Conservation (phyloP, 1,140 invertebrate genomes). For the Aleiodes sp. region DNA sequence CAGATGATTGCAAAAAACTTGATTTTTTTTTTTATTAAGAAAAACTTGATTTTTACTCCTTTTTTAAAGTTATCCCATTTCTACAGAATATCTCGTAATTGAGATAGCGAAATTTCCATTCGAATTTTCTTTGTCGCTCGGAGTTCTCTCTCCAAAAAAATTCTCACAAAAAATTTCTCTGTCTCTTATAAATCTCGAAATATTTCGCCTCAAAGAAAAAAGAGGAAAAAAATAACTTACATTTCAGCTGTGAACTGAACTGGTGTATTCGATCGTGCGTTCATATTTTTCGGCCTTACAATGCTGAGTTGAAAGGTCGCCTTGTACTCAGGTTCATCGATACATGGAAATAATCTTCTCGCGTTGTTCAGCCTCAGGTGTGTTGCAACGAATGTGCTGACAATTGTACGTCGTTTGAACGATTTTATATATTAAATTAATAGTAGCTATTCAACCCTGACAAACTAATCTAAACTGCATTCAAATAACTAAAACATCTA, state of each 20-base stretch:
- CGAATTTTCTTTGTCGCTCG: too few relatives aligned
- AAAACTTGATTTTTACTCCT: too few relatives aligned
- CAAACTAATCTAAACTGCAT: not conserved
- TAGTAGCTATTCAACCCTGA: conserved; percentile 16
- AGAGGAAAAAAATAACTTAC: conserved; percentile 64
- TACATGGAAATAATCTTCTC: conserved; percentile 88
- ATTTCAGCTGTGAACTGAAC: conserved; percentile 67
- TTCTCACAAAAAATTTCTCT: too few relatives aligned
- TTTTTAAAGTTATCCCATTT: too few relatives aligned
- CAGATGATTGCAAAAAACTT: too few relatives aligned
- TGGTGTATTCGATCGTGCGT: conserved; percentile 73
- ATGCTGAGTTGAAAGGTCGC: conserved; percentile 75
- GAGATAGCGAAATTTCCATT: too few relatives aligned
- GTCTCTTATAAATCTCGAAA: too few relatives aligned
- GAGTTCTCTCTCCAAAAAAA: too few relatives aligned
- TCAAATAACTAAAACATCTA: not conserved
- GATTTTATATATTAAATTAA: conserved; percentile 20
- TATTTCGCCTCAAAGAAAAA: too few relatives aligned
- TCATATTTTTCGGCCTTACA: conserved; percentile 69
- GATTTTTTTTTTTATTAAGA: too few relatives aligned
- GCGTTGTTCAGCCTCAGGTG: conserved; percentile 86
- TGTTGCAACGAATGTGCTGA: conserved; percentile 74
- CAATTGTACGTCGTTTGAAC: conserved; percentile 39
- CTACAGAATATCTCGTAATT: too few relatives aligned
- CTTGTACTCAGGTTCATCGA: conserved; percentile 90